Percentiles rank a stretch among this genome's conserved stretches.
Evolutionary conservation across 30 jellyfish, hydroid and myxozoan species (phyloP).

Genomic region (Aurelia sp.): DNA sequence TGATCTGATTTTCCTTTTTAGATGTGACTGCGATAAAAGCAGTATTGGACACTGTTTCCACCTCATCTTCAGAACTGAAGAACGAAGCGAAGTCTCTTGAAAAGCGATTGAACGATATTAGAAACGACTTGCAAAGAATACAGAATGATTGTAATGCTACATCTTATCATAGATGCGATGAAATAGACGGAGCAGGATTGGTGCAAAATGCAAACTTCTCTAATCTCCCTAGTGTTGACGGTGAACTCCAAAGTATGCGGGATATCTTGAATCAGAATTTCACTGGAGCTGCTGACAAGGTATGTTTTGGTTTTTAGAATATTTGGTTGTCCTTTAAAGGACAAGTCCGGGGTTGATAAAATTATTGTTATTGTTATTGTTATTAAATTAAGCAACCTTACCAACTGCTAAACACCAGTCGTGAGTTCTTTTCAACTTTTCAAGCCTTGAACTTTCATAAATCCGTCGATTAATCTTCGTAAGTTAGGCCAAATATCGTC

Average conservation of each 20-base stretch:
- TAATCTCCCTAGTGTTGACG: slow-evolving; percentile 69
- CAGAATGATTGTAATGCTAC: slow-evolving; percentile 15
- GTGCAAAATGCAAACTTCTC: slow-evolving; percentile 72
- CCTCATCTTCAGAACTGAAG: slow-evolving; percentile 40
- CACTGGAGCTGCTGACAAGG: slow-evolving; percentile 70
- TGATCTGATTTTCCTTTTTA: slow-evolving; percentile 10
- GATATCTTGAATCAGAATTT: slow-evolving; percentile 50
- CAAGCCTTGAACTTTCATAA: too few relatives aligned
- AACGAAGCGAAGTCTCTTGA: slow-evolving; percentile 40
- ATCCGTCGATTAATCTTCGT: too few relatives aligned
- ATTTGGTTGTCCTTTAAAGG: too few relatives aligned
- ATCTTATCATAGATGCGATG: slow-evolving; percentile 11
- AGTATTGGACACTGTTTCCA: slow-evolving; percentile 49
- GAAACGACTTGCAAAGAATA: slow-evolving; percentile 32
- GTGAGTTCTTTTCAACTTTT: too few relatives aligned
- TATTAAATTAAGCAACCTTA: too few relatives aligned
- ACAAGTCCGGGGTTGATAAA: too few relatives aligned
- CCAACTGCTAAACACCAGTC: too few relatives aligned
- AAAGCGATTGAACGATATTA: slow-evolving; percentile 10
- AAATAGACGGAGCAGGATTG: slow-evolving; percentile 41
- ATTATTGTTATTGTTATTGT: too few relatives aligned
- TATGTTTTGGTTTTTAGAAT: background rate
- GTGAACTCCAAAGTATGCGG: slow-evolving; percentile 54
- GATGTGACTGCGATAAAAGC: slow-evolving; percentile 63
- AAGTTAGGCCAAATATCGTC: too few relatives aligned